phyloP scores from a whole-genome alignment of 2,113 vertebrate species.

The Bagarius yarrelli region DNA sequence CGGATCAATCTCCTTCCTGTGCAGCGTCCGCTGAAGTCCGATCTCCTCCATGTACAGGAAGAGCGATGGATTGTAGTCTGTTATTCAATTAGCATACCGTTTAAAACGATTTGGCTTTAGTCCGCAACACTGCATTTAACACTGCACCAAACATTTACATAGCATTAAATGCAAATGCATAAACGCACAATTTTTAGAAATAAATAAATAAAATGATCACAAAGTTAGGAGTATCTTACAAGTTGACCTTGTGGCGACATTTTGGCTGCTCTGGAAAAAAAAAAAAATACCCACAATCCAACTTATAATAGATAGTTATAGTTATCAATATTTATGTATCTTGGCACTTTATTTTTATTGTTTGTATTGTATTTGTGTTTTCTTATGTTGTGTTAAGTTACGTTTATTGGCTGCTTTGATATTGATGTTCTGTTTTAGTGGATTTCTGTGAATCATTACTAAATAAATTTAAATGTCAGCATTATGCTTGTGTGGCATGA shows the following conservation, averaged over 20 bases:
- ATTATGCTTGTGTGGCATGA: neutral
- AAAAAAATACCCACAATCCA: neutral
- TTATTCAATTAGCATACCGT: conserved; percentile 3
- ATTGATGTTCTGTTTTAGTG: neutral
- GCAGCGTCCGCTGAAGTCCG: neutral
- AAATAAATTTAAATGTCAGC: neutral
- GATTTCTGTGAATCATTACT: neutral
- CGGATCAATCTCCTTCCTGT: conserved; percentile 25
- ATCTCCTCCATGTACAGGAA: conserved; percentile 9
- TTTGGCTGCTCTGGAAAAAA: neutral
- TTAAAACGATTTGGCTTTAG: neutral
- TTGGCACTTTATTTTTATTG: neutral
- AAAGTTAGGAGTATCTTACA: neutral
- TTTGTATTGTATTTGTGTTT: neutral
- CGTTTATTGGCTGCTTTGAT: neutral
- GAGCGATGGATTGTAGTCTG: neutral
- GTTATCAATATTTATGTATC: neutral
- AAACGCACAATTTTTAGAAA: neutral
- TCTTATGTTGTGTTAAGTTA: neutral
- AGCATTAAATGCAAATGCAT: neutral
- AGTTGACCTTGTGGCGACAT: neutral
- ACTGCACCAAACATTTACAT: neutral
- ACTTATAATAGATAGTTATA: neutral
- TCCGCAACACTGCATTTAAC: neutral
- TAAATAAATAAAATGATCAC: neutral